Evolutionary conservation across 2,888 invertebrate genomes (phyloP).

Genomic region (Torymus aiolomorphi): DNA sequence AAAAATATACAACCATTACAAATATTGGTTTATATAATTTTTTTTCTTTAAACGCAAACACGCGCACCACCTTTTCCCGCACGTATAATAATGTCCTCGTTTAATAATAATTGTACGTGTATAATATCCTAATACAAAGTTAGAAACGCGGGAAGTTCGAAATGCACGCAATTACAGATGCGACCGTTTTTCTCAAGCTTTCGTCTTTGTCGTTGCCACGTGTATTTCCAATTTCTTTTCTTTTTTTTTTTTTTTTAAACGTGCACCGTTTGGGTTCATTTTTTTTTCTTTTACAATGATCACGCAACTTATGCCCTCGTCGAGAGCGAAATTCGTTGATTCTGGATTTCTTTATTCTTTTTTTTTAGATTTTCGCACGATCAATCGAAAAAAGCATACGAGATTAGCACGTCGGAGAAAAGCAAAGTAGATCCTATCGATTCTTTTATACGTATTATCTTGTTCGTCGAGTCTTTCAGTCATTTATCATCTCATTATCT

Average conservation of each 20-base stretch:
- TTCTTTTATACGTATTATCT: neutral
- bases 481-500: too few species aligned
- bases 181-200: conserved; percentile 43
- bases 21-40: conserved; percentile 62
- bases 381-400: conserved; percentile 32
- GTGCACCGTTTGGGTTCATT: neutral
- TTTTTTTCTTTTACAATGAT: conserved; percentile 29
- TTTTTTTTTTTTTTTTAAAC: conserved; percentile 18
- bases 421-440: conserved; percentile 26
- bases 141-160: conserved; percentile 71
- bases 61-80: conserved; percentile 17
- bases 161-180: conserved; percentile 59
- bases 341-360: conserved; percentile 29
- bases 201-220: conserved; percentile 26
- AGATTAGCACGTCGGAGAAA: conserved; percentile 1
- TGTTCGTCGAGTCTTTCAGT: neutral
- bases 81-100: conserved; percentile 15
- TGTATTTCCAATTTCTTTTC: conserved; percentile 16
- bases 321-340: conserved; percentile 56
- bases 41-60: conserved; percentile 57
- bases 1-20: conserved; percentile 70
- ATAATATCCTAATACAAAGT: conserved; percentile 68
- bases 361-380: conserved; percentile 21
- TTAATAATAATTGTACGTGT: conserved; percentile 64
- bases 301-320: conserved; percentile 43